These are phyloP conservation scores for Andrena fulva DNA, from an alignment of 2,888 invertebrate species.

Conservation along the genomic window DNA sequence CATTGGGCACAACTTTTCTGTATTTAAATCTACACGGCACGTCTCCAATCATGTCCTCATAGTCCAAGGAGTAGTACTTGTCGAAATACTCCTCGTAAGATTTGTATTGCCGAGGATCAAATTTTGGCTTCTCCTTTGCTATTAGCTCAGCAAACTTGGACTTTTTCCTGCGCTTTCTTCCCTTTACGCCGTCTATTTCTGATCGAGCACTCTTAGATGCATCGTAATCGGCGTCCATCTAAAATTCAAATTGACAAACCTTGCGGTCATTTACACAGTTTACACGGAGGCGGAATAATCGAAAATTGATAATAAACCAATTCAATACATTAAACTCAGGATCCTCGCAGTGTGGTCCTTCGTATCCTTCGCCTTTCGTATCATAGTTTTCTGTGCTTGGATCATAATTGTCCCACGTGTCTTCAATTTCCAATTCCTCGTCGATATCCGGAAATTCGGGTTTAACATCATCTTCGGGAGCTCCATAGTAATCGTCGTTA, in stretches of 20 bases:
- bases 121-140: constrained; percentile 92
- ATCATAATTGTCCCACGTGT: constrained; percentile 89
- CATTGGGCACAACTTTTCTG: constrained; percentile 94
- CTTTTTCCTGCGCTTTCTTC: constrained; percentile 88
- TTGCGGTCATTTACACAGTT: neutral
- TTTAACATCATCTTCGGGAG: constrained; percentile 89
- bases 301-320: constrained; percentile 2
- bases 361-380: constrained; percentile 73
- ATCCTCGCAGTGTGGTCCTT: constrained; percentile 90
- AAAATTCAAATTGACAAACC: constrained; percentile 64
- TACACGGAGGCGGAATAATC: too few species aligned
- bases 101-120: constrained; percentile 90
- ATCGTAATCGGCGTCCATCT: constrained; percentile 97
- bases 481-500: constrained; percentile 94
- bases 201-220: constrained; percentile 85
- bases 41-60: constrained; percentile 97
- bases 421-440: constrained; percentile 89
- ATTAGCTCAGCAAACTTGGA: constrained; percentile 92
- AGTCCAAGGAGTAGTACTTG: constrained; percentile 97
- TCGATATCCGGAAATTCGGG: constrained; percentile 94
- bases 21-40: constrained; percentile 97
- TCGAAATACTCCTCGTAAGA: constrained; percentile 95
- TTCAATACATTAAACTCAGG: constrained; percentile 90
- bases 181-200: constrained; percentile 87
- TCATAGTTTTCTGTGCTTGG: constrained; percentile 84